These are phyloP conservation scores for Perca schrenkii DNA, from an alignment of 2,113 vertebrate genomes.

Conservation along the genomic window DNA sequence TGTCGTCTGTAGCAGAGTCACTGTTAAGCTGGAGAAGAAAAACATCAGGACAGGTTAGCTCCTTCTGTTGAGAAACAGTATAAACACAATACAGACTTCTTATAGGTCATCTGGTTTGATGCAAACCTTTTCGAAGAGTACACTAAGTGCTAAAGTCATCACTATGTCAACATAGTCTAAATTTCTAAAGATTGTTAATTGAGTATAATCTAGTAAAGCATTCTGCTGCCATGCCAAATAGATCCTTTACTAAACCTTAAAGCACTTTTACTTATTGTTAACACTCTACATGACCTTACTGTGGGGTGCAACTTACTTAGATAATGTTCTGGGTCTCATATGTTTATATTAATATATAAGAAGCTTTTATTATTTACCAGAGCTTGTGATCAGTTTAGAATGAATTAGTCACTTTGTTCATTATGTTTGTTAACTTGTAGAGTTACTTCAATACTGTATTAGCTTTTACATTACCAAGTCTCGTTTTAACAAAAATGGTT, in stretches of 20 bases:
- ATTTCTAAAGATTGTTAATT: neutral
- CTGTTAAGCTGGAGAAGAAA: constrained; percentile 87
- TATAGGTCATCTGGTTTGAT: neutral
- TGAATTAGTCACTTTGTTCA: neutral
- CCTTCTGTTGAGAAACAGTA: neutral
- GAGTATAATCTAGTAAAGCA: too few relatives aligned
- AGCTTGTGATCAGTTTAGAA: neutral
- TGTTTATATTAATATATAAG: neutral
- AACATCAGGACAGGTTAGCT: neutral
- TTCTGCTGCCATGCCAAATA: neutral
- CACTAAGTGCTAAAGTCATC: neutral
- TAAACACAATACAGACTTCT: neutral
- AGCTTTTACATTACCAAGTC: neutral
- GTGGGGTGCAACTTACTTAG: too few relatives aligned
- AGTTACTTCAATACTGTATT: neutral
- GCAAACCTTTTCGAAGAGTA: neutral
- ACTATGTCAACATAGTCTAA: neutral
- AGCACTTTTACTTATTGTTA: neutral
- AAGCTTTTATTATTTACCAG: neutral
- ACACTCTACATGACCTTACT: neutral
- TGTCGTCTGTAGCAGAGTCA: constrained; percentile 90
- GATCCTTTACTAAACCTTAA: neutral
- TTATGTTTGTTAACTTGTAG: neutral
- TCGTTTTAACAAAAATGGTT: neutral
- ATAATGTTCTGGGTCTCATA: neutral